Evolutionary conservation across 2,797 vertebrate species (phyloP), one percentile per base, ranked within the genome.

Genomic region (Mergus octosetaceus): DNA sequence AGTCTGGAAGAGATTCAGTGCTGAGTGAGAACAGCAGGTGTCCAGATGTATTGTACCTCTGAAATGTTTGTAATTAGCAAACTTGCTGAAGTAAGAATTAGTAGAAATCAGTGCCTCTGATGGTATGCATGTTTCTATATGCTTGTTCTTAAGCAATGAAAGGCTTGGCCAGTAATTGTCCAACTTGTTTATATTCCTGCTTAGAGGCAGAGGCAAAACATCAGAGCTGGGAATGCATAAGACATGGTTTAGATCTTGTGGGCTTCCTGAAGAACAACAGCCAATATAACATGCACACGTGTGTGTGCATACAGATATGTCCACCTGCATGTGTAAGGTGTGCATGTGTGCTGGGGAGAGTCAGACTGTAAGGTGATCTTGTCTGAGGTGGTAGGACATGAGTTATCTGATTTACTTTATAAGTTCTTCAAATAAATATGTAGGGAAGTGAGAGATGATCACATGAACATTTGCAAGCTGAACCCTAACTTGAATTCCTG

Each of bases 1-100:
- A 41, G 25, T 51, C 72, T 95, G 83, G 77, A 90, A 94, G 27
- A 85, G 47, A 56, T 86, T 90, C 69, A 91, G 83, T 88, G 34
- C 47, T 84, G 43, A 66, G 65, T 32, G 58, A 84, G 76, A 86
- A 58, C 68, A 93, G 81, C 73, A 74, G 64, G 60, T 94, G 47
- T 90, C 72, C 76, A 80, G 74, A 77, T 68, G 38, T 62, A 21
- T 61, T 80, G 41, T 92, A 66, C 56, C 30, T 95, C 58, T 41
- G 75, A 82, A 91, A 82, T 32, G 53, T 49, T 70, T 89, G 22
- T 71, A 80, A 95, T 91, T 72, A 82, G 36, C 39, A 60, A 85
- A 75, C 47, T 54, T 0, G 14, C 38, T 74, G 71, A 70, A 80
- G 47, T 73, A 83, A 86, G 77, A 85, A 66, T n/a, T 24, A 86